A percentile compares a stretch with the other conserved stretches of the same genome.
Conservation (phyloP, 2,113 vertebrate genomes). For the Callopanchax toddi region DNA sequence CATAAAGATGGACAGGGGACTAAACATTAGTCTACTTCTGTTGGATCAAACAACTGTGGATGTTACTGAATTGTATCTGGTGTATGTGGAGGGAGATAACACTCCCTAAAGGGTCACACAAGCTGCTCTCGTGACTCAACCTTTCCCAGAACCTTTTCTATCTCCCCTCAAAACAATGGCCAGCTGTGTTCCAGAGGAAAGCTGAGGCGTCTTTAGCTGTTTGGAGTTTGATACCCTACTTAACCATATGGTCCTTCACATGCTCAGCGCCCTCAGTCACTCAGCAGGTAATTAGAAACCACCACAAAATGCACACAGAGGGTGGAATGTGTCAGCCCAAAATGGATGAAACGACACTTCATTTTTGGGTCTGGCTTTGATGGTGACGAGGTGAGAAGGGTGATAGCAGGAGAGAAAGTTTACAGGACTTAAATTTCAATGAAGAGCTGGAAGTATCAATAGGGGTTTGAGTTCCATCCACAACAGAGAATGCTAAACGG, state of each 20-base stretch:
- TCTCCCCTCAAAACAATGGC: slow-evolving; percentile 61
- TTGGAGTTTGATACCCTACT: slow-evolving; percentile 39
- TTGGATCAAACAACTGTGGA: slow-evolving; percentile 21
- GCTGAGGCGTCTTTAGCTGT: slow-evolving; percentile 30
- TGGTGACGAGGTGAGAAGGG: slow-evolving; percentile 31
- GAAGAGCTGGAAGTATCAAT: no score
- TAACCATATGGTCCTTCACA: slow-evolving; percentile 52
- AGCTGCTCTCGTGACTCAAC: slow-evolving; percentile 58
- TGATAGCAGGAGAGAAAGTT: slow-evolving; percentile 10
- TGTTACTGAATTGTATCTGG: slow-evolving; percentile 14
- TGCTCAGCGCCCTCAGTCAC: slow-evolving; percentile 38
- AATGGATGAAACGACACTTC: slow-evolving; percentile 54
- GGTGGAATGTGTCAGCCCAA: slow-evolving; percentile 42
- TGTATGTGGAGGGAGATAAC: slow-evolving; percentile 25
- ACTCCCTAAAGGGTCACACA: slow-evolving; percentile 39
- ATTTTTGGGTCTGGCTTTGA: slow-evolving; percentile 11
- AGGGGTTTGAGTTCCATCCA: no score
- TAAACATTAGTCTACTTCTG: slow-evolving; percentile 45
- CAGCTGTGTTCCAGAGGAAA: slow-evolving; percentile 61
- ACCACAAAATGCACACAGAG: slow-evolving; percentile 31
- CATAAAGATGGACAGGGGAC: slow-evolving; percentile 39
- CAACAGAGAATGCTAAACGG: no score
- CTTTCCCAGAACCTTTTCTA: slow-evolving; percentile 58
- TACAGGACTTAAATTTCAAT: neutral
- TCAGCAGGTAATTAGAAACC: slow-evolving; percentile 64